Percentiles rank a stretch among this genome's conserved stretches.
phyloP scores from a whole-genome alignment of 2,888 invertebrate genomes.

The Actias luna region DNA sequence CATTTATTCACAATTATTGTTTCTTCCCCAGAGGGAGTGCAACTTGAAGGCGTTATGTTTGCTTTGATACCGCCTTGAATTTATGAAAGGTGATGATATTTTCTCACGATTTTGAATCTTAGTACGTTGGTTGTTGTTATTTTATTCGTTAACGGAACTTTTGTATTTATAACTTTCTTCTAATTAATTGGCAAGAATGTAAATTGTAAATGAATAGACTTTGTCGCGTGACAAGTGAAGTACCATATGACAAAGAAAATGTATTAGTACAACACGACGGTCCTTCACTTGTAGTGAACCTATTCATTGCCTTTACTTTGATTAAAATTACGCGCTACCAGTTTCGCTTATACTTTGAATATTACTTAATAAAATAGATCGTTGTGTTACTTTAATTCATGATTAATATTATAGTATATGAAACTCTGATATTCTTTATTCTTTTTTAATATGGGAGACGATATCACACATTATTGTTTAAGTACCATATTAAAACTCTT shows the following conservation, averaged over 20 bases:
- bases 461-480: too few relatives aligned
- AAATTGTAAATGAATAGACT: slow-evolving; percentile 72
- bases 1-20: slow-evolving; percentile 75
- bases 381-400: too few relatives aligned
- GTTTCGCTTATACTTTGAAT: neutral
- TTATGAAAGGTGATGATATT: slow-evolving; percentile 26
- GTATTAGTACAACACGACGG: slow-evolving; percentile 31
- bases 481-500: too few relatives aligned
- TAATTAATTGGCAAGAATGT: slow-evolving; percentile 32
- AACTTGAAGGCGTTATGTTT: slow-evolving; percentile 71
- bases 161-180: slow-evolving; percentile 21
- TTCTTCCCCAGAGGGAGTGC: slow-evolving; percentile 58
- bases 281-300: slow-evolving; percentile 30
- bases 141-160: slow-evolving; percentile 15
- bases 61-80: slow-evolving; percentile 59
- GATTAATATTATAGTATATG: too few relatives aligned
- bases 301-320: slow-evolving; percentile 28
- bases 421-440: too few relatives aligned
- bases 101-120: slow-evolving; percentile 25
- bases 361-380: neutral
- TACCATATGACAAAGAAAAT: slow-evolving; percentile 44
- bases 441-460: too few relatives aligned
- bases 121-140: neutral
- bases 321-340: neutral
- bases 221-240: slow-evolving; percentile 70